Percentiles rank a stretch among this genome's conserved stretches.
These are phyloP conservation scores for Prolemur simus DNA, from an alignment of 2,113 vertebrate species.

Conservation along the genomic window DNA sequence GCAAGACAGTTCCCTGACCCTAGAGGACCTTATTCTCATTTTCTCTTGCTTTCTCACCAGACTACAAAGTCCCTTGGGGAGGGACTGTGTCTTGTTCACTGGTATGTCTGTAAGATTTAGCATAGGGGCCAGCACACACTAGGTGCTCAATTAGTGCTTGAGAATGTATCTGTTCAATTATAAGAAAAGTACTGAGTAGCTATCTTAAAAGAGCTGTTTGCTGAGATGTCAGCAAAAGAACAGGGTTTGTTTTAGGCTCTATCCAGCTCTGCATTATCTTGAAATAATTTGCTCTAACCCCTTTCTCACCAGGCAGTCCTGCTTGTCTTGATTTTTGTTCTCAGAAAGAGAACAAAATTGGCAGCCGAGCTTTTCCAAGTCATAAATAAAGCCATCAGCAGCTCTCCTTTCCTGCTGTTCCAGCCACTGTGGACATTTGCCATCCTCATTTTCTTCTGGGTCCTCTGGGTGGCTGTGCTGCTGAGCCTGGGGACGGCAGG, in stretches of 20 bases:
- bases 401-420: conserved; percentile 82
- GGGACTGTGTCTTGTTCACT: not conserved
- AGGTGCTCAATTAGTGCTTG: not conserved
- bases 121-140: not conserved
- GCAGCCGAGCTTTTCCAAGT: conserved; percentile 81
- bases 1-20: not conserved
- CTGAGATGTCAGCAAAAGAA: not conserved
- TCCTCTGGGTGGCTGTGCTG: conserved; percentile 87
- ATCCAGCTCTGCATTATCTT: not conserved
- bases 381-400: conserved; percentile 79
- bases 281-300: not conserved
- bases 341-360: conserved; percentile 79
- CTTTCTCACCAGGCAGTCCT: conserved; percentile 82
- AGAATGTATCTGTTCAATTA: not conserved
- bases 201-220: not conserved
- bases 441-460: conserved; percentile 85
- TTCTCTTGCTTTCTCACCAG: not conserved
- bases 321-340: conserved; percentile 76
- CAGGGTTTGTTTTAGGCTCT: not conserved
- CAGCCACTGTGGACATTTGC: conserved; percentile 87
- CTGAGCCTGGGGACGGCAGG: conserved; percentile 88
- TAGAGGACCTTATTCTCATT: not conserved
- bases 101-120: not conserved
- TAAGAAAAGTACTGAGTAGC: not conserved
- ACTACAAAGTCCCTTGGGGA: not conserved